Base-by-base conservation (phyloP, 2,888 invertebrate species). In the Mesorhabditis sp. region DNA sequence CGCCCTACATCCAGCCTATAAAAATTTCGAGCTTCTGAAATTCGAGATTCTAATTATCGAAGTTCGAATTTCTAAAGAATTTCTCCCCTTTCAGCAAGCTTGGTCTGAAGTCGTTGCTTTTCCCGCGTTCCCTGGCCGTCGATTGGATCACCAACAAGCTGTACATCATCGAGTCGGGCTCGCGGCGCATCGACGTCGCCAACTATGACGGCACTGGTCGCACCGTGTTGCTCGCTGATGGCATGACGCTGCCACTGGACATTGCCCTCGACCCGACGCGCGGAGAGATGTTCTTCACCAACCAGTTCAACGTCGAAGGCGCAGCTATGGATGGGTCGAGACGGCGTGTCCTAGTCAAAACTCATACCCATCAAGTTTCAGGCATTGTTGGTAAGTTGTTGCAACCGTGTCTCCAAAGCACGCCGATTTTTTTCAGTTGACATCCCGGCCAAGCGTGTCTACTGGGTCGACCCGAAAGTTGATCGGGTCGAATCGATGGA, bases 91-190 rank as follows among this genome's bases (percentile, higher is more conserved):
- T 41, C 69, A 76, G 77, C 67, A 83, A 83, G 68, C 76, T 85
- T 62, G 81, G 81, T 45, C 76, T 85, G 64, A 79, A 82, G 68
- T 81, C 80, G 1, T 70, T 86, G 62, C 80, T 86, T 66, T 86
- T 83, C 68, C 86, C 86, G 41, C 75, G 86, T 4, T 83, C 83
- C 64, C 66, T 97, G 67, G 95, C 97, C 6, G 92, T 96, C 15
- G 97, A 97, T 88, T 98, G 96, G 94, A 91, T 97, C 63, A 94
- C 94, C 0, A 92, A 94, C 86, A 96, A 95, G 86, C 89, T 98
- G 6, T 97, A 96, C 87, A 78, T 80, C 66, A 78, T 80, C 41
- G 80, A 80, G 65, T 77, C 77, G 6, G 90, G 94, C 42, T 94
- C 94, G 0, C 93, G 94, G 86, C 94, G 93, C 88, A 91, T 98